Conservation (phyloP, 2,888 invertebrate genomes). For the Agrilus biguttatus region DNA sequence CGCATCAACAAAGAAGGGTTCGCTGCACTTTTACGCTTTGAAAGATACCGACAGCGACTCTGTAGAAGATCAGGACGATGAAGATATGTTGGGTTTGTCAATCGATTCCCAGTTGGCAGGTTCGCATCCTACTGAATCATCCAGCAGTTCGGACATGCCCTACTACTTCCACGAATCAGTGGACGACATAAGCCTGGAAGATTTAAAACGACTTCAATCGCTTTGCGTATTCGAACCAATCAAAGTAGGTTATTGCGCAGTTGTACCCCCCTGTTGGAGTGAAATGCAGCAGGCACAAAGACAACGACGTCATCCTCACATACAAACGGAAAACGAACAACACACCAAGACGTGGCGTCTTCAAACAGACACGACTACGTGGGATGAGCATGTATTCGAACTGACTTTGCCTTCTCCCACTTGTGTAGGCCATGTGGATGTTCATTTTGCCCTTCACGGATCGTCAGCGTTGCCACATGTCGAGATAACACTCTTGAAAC, state of each 20-base stretch:
- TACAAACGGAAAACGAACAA: constrained; percentile 52
- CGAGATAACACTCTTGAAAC: constrained; percentile 45
- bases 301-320: constrained; percentile 70
- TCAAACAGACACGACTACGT: constrained; percentile 75
- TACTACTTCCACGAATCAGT: constrained; percentile 25
- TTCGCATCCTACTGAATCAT: constrained; percentile 12
- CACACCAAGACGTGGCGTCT: constrained; percentile 78
- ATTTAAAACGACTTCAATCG: constrained; percentile 47
- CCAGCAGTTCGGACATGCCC: constrained; percentile 18
- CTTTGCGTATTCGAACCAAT: constrained; percentile 63
- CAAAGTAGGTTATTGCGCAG: constrained; percentile 62
- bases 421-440: constrained; percentile 77
- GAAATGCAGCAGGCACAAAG: constrained; percentile 85
- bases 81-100: constrained; percentile 32
- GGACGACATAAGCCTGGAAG: constrained; percentile 17
- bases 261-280: constrained; percentile 87
- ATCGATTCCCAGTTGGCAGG: constrained; percentile 11
- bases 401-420: constrained; percentile 67
- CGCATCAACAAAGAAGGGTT: constrained; percentile 66
- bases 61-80: constrained; percentile 57
- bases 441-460: constrained; percentile 71
- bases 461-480: constrained; percentile 67
- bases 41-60: constrained; percentile 59
- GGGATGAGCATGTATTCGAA: constrained; percentile 89
- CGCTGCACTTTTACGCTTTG: constrained; percentile 68